phyloP scores from a whole-genome alignment of 2,797 vertebrate species.

The Liparis tanakae region DNA sequence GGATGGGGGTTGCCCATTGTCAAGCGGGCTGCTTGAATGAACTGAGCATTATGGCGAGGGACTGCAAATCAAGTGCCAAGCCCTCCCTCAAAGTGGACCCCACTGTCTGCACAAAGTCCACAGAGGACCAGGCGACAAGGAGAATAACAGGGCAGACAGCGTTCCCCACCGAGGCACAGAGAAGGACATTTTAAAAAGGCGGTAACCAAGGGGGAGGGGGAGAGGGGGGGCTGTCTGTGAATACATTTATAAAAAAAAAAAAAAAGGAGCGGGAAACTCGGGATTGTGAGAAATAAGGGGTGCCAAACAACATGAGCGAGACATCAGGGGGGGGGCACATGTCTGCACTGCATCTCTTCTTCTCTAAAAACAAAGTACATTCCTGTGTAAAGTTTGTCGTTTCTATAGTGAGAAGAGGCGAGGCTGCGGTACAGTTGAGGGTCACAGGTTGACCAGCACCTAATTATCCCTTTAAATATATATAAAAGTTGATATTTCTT shows the following conservation, averaged over 20 bases:
- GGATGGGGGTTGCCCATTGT: slow-evolving; percentile 55
- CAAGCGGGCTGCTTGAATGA: slow-evolving; percentile 59
- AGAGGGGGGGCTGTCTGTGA: slow-evolving; percentile 37
- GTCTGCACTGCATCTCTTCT: slow-evolving; percentile 1
- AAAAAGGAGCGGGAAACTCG: slow-evolving; percentile 67
- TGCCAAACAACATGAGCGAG: slow-evolving; percentile 11
- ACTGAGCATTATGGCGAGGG: slow-evolving; percentile 60
- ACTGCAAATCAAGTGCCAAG: slow-evolving; percentile 74
- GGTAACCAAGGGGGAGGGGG: slow-evolving; percentile 47
- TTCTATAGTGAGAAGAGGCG: slow-evolving; percentile 38
- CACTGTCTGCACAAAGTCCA: slow-evolving; percentile 64
- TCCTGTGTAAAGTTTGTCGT: neutral
- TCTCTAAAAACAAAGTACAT: neutral
- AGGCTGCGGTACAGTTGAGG: slow-evolving; percentile 7
- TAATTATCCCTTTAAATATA: too few species aligned
- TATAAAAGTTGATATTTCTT: too few species aligned
- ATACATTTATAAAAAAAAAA: too few species aligned
- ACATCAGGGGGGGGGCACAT: slow-evolving; percentile 5
- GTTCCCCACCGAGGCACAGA: slow-evolving; percentile 64
- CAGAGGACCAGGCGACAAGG: slow-evolving; percentile 55
- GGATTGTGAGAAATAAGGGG: slow-evolving; percentile 31
- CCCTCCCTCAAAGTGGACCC: slow-evolving; percentile 63
- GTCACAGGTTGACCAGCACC: neutral
- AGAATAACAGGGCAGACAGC: slow-evolving; percentile 64
- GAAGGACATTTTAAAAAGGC: slow-evolving; percentile 44